Percentiles rank a stretch among this genome's conserved stretches.
Evolutionary conservation across 2,113 vertebrate species (phyloP).

Genomic region (Chloropsis hardwickii): DNA sequence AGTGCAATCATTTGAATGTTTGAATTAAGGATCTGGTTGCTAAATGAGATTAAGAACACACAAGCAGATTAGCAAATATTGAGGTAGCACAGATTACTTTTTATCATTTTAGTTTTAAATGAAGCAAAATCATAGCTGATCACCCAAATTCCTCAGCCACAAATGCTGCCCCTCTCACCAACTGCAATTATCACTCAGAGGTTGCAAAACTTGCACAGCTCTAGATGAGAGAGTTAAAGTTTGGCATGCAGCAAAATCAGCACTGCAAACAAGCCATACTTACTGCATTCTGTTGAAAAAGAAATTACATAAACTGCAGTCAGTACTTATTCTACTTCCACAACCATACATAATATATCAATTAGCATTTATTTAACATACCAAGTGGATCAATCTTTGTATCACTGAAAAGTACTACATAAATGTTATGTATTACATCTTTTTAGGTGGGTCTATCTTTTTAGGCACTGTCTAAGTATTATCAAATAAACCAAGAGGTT

Average conservation of each 20-base stretch:
- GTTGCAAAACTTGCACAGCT: slow-evolving; percentile 40
- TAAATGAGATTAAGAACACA: slow-evolving; percentile 31
- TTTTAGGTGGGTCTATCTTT: neutral
- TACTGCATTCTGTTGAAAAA: slow-evolving; percentile 89
- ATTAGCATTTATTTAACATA: neutral
- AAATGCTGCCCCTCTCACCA: slow-evolving; percentile 27
- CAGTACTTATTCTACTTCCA: slow-evolving; percentile 44
- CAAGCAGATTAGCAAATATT: slow-evolving; percentile 56
- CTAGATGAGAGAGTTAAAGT: slow-evolving; percentile 56
- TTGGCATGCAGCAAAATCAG: slow-evolving; percentile 77
- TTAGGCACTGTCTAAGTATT: neutral
- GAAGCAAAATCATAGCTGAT: slow-evolving; percentile 30
- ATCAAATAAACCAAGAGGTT: neutral
- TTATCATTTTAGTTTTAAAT: neutral
- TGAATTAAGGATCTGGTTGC: slow-evolving; percentile 1
- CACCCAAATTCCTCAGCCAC: neutral
- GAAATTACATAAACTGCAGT: slow-evolving; percentile 73
- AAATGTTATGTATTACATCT: neutral
- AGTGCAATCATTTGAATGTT: neutral
- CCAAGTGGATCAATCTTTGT: neutral
- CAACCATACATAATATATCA: neutral
- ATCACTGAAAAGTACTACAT: neutral
- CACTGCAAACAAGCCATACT: slow-evolving; percentile 86
- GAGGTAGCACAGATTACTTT: slow-evolving; percentile 42
- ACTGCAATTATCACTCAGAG: slow-evolving; percentile 23